These are phyloP conservation scores for Orthonevra nobilis DNA, from an alignment of 2,888 invertebrate species.

Conservation along the genomic window DNA sequence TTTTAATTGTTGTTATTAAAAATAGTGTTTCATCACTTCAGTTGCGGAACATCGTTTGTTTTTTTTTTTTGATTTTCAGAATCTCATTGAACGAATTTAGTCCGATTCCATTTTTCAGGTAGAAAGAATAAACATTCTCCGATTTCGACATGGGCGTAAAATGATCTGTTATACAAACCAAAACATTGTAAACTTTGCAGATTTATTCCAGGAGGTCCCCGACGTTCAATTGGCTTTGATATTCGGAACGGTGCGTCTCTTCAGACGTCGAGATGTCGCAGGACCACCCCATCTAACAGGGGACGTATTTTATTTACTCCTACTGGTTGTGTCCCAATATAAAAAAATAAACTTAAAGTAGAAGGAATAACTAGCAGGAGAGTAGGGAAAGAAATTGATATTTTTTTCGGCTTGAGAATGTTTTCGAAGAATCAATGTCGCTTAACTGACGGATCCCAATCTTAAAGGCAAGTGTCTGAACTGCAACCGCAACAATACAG, in stretches of 20 bases:
- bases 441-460: conserved; percentile 15
- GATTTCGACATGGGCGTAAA: conserved; percentile 43
- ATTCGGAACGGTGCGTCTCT: conserved; percentile 31
- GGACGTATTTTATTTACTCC: neutral
- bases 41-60: conserved; percentile 29
- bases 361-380: conserved; percentile 24
- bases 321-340: neutral
- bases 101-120: conserved; percentile 42
- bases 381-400: conserved; percentile 48
- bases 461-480: conserved; percentile 26
- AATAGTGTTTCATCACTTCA: conserved; percentile 53
- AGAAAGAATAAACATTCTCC: conserved; percentile 6
- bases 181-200: conserved; percentile 62
- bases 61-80: conserved; percentile 6
- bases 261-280: neutral
- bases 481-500: too few species aligned
- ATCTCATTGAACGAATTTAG: neutral
- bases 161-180: conserved; percentile 68
- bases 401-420: conserved; percentile 56
- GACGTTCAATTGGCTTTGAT: conserved; percentile 41
- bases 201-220: conserved; percentile 68
- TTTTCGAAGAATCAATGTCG: conserved; percentile 52
- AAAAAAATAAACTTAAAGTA: conserved; percentile 3
- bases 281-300: conserved; percentile 33
- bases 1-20: conserved; percentile 62